These are phyloP conservation scores for Alfaro cultratus DNA, from an alignment of 2,797 vertebrate genomes.

Conservation along the genomic window DNA sequence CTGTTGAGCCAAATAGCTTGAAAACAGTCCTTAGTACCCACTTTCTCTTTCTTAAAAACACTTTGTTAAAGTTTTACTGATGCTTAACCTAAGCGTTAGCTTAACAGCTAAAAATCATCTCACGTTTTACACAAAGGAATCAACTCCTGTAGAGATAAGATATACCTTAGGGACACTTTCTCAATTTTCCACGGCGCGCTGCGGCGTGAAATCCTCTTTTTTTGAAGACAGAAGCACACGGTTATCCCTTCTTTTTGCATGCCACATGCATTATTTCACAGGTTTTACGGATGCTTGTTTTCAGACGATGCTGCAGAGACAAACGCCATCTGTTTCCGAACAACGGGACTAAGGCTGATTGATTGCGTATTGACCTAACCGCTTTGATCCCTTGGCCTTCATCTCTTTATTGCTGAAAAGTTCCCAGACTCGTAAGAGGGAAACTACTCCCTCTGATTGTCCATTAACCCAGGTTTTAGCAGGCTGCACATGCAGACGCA, in stretches of 20 bases:
- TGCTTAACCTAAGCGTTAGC: not conserved
- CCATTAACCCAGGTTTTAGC: slow-evolving; percentile 29
- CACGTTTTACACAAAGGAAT: not conserved
- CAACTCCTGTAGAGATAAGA: slow-evolving; percentile 7
- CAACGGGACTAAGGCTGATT: slow-evolving; percentile 66
- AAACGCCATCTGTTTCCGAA: slow-evolving; percentile 69
- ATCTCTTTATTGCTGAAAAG: slow-evolving; percentile 61
- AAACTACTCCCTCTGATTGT: slow-evolving; percentile 67
- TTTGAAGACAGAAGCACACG: slow-evolving; percentile 23
- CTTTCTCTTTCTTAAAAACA: not conserved
- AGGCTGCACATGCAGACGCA: not conserved
- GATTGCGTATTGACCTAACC: slow-evolving; percentile 67
- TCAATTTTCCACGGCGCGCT: slow-evolving; percentile 17
- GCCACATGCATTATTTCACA: slow-evolving; percentile 22
- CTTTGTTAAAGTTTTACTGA: not conserved
- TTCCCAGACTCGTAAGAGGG: slow-evolving; percentile 48
- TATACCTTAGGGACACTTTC: slow-evolving; percentile 22
- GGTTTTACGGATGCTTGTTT: slow-evolving; percentile 38
- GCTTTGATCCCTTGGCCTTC: slow-evolving; percentile 53
- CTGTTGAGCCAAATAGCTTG: not conserved
- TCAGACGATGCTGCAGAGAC: slow-evolving; percentile 25
- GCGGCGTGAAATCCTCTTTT: slow-evolving; percentile 52
- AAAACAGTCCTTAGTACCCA: not conserved
- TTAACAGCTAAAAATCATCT: not conserved
- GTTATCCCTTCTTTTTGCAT: not conserved